phyloP scores from a whole-genome alignment of 2,113 vertebrate genomes.

The Muntiacus reevesi region DNA sequence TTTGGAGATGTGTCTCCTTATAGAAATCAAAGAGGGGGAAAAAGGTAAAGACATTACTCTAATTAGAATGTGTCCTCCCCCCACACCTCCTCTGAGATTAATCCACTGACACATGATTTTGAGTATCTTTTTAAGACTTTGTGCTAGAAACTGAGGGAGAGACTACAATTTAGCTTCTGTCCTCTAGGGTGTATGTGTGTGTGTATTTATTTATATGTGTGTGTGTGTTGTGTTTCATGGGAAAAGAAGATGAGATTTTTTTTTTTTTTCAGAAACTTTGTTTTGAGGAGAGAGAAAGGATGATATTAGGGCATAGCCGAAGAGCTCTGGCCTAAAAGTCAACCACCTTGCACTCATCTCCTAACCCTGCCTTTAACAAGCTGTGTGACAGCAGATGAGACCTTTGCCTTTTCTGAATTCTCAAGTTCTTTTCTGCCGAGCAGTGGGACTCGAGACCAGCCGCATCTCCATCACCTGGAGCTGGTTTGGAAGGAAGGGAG shows the following conservation, averaged over 20 bases:
- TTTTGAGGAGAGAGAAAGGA: not conserved
- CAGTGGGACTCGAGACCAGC: too few species aligned
- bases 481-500: not conserved
- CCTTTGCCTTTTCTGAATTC: not conserved
- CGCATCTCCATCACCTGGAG: not conserved
- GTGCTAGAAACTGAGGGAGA: not conserved
- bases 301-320: not conserved
- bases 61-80: not conserved
- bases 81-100: not conserved
- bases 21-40: not conserved
- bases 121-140: not conserved
- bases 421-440: not conserved
- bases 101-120: not conserved
- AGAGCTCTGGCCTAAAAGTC: not conserved
- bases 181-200: not conserved
- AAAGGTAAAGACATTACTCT: not conserved
- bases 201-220: not conserved
- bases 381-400: not conserved
- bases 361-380: not conserved
- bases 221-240: not conserved
- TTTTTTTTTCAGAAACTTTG: not conserved
- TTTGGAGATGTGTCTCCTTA: not conserved
- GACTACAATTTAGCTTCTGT: not conserved
- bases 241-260: not conserved
- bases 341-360: not conserved